Evolutionary conservation across 2,888 invertebrate genomes (phyloP), one percentile per base, ranked within the genome.

Genomic region (Xanthia icteritia): DNA sequence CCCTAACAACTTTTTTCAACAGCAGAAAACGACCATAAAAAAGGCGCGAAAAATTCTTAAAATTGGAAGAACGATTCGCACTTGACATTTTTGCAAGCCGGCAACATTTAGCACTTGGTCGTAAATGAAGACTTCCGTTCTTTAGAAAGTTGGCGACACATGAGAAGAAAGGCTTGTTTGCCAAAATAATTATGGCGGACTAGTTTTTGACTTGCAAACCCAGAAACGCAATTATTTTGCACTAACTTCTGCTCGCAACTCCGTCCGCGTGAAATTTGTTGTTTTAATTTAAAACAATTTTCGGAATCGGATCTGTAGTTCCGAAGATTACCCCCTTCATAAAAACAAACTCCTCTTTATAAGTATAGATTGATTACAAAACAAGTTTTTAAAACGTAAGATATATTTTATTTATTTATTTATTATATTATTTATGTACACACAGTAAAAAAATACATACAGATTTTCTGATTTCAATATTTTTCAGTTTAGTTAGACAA

Each of bases 111-210:
- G 81, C 89, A 89, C 84, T 75, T 84, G 77, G 45, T 74, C 76
- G 86, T 73, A 76, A 89, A 87, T 79, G 71, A 65, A 65, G 56
- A 76, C 81, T 85, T 82, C 89, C 89, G 85, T 83, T 86, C 80
- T 85, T 85, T 89, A 89, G 89, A 89, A 89, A 89, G 89, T 87
- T 64, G 70, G 66, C 71, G 75, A 81, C 64, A 73, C 56, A 65
- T 56, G 51, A 48, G 36, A 65, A 48, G 79, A 65, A 60, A 61
- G 31, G 56, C 68, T 56, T 85, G 79, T 84, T 85, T 84, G 74
- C 75, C 39, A 77, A 76, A 82, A 73, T 82, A 67, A 76, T 89
- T 86, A 86, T 76, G 60, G 15, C 23, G 54, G 13, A 76, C 82
- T 75, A 36, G 65, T 73, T 82, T 74, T 39, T 45, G 39, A 56